Percentiles rank a stretch among this genome's conserved stretches.
Evolutionary conservation across 2,888 invertebrate species (phyloP).

Genomic region (Phyllotreta striolata): DNA sequence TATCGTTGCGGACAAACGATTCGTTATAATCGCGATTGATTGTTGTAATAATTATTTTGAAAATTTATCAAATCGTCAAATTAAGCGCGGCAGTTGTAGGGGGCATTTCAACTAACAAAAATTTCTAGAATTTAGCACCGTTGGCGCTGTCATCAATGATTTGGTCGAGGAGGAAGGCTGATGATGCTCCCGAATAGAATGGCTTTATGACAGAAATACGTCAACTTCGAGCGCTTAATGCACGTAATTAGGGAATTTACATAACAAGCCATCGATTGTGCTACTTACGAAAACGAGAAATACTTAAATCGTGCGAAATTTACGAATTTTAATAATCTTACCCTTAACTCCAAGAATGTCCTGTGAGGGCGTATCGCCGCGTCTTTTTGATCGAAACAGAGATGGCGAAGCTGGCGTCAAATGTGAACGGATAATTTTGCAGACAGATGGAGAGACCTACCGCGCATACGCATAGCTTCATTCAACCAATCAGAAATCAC

Average conservation of each 20-base stretch:
- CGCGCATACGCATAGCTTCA: conserved; percentile 19
- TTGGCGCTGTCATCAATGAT: conserved; percentile 74
- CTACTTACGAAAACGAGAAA: conserved; percentile 6
- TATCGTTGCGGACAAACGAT: conserved; percentile 40
- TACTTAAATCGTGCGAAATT: conserved; percentile 21
- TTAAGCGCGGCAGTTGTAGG: conserved; percentile 62
- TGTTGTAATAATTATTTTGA: conserved; percentile 26
- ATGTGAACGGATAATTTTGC: conserved; percentile 16
- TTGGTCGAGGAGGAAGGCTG: conserved; percentile 48
- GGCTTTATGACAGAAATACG: conserved; percentile 35
- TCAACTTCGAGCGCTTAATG: background rate
- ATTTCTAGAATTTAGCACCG: conserved; percentile 73
- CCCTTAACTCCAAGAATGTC: conserved; percentile 64
- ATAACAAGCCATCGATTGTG: background rate
- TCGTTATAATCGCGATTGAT: conserved; percentile 5
- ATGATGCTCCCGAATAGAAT: conserved; percentile 48
- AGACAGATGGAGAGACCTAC: conserved; percentile 21
- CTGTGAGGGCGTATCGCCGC: conserved; percentile 68
- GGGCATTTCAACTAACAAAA: conserved; percentile 70
- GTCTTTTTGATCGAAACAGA: conserved; percentile 60
- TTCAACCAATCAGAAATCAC: conserved; percentile 16
- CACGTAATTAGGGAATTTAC: background rate
- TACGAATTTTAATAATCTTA: conserved; percentile 49
- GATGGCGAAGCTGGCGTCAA: conserved; percentile 62
- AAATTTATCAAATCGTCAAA: conserved; percentile 43